phyloP scores from a whole-genome alignment of 2,113 vertebrate species.

The Emydocephalus ijimae region DNA sequence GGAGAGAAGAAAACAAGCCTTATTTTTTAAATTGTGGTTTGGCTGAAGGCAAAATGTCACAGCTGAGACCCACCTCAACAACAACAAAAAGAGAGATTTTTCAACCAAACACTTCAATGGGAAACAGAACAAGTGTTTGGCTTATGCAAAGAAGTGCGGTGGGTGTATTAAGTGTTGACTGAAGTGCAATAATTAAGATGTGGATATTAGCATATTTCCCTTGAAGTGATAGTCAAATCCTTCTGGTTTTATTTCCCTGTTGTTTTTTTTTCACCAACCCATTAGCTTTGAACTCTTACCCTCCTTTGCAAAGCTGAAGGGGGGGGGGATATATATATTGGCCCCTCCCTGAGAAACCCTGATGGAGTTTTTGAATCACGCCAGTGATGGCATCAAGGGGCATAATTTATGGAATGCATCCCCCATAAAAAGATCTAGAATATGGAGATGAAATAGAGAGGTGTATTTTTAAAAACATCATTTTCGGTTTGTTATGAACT shows the following conservation, averaged over 20 bases:
- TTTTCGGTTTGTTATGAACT: background rate
- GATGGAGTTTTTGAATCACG: background rate
- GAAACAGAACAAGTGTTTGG: constrained; percentile 45
- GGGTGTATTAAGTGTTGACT: constrained; percentile 53
- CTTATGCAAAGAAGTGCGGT: constrained; percentile 59
- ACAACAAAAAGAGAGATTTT: constrained; percentile 39
- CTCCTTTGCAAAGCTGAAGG: background rate
- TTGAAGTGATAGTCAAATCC: constrained; percentile 49
- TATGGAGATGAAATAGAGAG: background rate
- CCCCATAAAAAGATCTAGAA: background rate
- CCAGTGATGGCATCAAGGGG: background rate
- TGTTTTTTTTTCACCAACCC: background rate
- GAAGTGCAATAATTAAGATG: constrained; percentile 59
- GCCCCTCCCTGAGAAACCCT: background rate
- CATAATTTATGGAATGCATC: background rate
- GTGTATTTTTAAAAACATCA: background rate
- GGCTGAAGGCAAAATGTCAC: background rate
- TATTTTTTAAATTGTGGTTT: constrained; percentile 25
- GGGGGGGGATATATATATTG: too few relatives aligned
- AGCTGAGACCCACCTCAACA: constrained; percentile 40
- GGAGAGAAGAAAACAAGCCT: background rate
- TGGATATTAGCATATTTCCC: constrained; percentile 53
- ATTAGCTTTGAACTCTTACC: background rate
- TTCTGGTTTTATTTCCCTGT: background rate
- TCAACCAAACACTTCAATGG: constrained; percentile 53